A percentile compares a stretch with the other conserved stretches of the same genome.
Evolutionary conservation across 2,888 invertebrate species (phyloP).

Genomic region (Oasisia sp.): DNA sequence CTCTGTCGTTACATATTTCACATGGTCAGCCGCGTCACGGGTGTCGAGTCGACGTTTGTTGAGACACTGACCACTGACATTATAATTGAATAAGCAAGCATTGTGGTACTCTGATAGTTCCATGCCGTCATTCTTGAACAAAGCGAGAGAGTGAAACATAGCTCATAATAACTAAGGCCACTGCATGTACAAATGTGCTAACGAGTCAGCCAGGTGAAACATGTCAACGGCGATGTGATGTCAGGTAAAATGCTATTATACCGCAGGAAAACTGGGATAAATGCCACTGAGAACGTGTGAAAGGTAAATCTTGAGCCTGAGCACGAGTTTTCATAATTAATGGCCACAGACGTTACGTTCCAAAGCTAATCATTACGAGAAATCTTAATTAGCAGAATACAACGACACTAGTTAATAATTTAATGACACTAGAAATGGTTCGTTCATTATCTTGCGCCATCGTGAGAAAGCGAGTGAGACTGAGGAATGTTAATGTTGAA

Average conservation of each 20-base stretch:
- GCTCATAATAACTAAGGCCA: neutral
- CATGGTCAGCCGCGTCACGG: too few species aligned
- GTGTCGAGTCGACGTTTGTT: too few species aligned
- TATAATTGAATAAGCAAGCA: too few species aligned
- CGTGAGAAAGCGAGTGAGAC: neutral
- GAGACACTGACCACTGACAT: too few species aligned
- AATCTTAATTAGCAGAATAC: neutral
- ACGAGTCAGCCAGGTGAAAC: neutral
- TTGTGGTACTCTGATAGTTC: neutral
- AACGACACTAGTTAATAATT: constrained; percentile 10
- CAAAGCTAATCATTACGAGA: neutral
- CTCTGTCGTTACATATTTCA: too few species aligned
- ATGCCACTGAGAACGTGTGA: neutral
- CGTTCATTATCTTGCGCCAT: neutral
- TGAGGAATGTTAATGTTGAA: too few species aligned
- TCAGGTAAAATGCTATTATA: neutral
- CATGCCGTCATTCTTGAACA: neutral
- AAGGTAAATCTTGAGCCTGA: neutral
- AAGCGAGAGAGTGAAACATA: neutral
- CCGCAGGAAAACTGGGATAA: neutral
- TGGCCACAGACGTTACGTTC: neutral
- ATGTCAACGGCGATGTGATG: neutral
- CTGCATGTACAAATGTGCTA: neutral
- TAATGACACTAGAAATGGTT: neutral
- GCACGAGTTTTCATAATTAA: neutral